A percentile compares a stretch with the other conserved stretches of the same genome.
phyloP scores from a whole-genome alignment of 2,113 vertebrate species.

The Rhodinocichla rosea region DNA sequence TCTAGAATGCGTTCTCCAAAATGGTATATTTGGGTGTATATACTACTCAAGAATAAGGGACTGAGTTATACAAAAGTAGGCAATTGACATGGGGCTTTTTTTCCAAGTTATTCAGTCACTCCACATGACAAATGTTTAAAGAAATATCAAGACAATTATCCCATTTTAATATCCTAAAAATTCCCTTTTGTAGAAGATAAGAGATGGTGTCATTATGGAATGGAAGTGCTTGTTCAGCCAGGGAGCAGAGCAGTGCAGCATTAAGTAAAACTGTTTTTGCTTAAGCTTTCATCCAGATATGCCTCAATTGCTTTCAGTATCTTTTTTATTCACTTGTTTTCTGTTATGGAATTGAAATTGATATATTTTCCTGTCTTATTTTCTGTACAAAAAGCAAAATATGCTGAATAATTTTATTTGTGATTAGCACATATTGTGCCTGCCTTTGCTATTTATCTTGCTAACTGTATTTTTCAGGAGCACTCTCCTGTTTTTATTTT shows the following conservation, averaged over 20 bases:
- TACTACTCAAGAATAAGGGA: neutral
- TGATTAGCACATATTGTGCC: neutral
- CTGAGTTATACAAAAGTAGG: neutral
- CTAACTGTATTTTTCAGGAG: neutral
- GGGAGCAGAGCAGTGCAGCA: neutral
- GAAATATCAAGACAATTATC: neutral
- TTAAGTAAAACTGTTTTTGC: neutral
- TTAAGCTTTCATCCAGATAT: slow-evolving; percentile 18
- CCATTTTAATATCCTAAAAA: neutral
- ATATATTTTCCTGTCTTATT: neutral
- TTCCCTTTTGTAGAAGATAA: neutral
- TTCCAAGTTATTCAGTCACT: neutral
- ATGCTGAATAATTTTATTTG: neutral
- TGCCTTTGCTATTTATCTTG: neutral
- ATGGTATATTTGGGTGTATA: neutral
- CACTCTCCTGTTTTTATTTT: neutral
- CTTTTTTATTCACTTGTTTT: neutral
- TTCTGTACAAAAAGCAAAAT: slow-evolving; percentile 2
- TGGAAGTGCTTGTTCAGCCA: neutral
- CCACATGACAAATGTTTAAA: neutral
- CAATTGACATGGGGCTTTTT: neutral
- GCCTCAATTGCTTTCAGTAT: neutral
- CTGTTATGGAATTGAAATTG: neutral
- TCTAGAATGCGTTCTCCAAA: neutral
- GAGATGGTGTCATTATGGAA: neutral